These are phyloP conservation scores for Tringa solitaria DNA, from an alignment of 2,113 vertebrate genomes.

Conservation along the genomic window DNA sequence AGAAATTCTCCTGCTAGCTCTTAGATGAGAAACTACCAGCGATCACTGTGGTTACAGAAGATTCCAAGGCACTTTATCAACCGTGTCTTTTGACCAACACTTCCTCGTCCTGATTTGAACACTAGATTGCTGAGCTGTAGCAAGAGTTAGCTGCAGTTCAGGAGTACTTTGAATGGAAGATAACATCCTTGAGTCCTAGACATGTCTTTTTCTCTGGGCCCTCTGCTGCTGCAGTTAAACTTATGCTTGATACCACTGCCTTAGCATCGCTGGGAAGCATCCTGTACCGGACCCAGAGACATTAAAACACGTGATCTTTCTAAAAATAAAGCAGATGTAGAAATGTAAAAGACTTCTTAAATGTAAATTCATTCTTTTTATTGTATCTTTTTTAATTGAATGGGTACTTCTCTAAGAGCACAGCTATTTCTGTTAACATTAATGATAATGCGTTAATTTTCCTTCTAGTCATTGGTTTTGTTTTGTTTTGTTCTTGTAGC, in stretches of 20 bases:
- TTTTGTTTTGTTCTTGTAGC: constrained; percentile 74
- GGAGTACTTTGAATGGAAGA: background rate
- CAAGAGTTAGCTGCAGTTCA: background rate
- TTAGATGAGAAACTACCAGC: background rate
- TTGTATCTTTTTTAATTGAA: background rate
- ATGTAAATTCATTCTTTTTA: background rate
- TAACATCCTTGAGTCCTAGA: background rate
- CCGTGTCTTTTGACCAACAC: background rate
- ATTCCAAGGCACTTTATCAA: background rate
- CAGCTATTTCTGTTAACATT: constrained; percentile 13
- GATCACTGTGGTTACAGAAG: background rate
- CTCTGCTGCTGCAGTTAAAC: background rate
- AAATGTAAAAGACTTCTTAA: background rate
- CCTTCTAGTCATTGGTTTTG: constrained; percentile 46
- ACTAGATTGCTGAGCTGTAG: background rate
- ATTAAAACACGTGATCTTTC: background rate
- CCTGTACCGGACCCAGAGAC: background rate
- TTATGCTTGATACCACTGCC: background rate
- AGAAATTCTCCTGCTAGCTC: background rate
- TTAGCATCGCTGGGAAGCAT: background rate
- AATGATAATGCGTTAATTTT: constrained; percentile 18
- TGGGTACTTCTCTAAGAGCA: background rate
- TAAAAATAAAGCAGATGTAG: background rate
- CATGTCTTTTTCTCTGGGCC: background rate
- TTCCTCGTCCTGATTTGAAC: background rate